Percentiles rank a stretch among this genome's conserved stretches.
These are phyloP conservation scores for Sebastes fasciatus DNA, from an alignment of 2,113 vertebrate species.

Conservation along the genomic window DNA sequence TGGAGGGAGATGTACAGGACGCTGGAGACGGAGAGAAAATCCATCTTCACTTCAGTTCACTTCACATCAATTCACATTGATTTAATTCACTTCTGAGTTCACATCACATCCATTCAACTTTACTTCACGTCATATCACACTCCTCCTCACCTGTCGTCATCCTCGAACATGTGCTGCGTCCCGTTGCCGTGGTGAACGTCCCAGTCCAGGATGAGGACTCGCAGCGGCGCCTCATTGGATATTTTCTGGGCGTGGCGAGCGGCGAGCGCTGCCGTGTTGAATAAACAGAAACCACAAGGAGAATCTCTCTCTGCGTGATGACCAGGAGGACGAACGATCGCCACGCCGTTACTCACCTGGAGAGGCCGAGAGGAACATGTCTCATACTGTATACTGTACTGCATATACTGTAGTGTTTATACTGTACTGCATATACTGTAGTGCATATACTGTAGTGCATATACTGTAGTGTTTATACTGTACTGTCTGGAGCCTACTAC, in stretches of 20 bases:
- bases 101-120: not conserved
- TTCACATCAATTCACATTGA: not conserved
- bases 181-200: slow-evolving; percentile 95
- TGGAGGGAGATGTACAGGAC: slow-evolving; percentile 92
- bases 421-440: not conserved
- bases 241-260: slow-evolving; percentile 89
- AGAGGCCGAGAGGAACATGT: not conserved
- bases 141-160: slow-evolving; percentile 86
- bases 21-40: slow-evolving; percentile 55
- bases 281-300: slow-evolving; percentile 93
- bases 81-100: too few relatives aligned
- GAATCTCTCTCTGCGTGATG: slow-evolving; percentile 88
- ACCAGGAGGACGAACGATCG: slow-evolving; percentile 89
- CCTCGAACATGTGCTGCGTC: slow-evolving; percentile 92
- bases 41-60: not conserved
- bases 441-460: too few relatives aligned
- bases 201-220: slow-evolving; percentile 93
- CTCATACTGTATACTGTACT: not conserved
- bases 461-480: too few relatives aligned
- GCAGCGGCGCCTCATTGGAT: slow-evolving; percentile 68
- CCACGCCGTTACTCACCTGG: slow-evolving; percentile 88
- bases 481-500: too few relatives aligned
- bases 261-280: slow-evolving; percentile 89
- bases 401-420: not conserved
- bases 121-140: not conserved